phyloP scores from a whole-genome alignment of 2,113 vertebrate species.

The Ptilorrhoa leucosticta region DNA sequence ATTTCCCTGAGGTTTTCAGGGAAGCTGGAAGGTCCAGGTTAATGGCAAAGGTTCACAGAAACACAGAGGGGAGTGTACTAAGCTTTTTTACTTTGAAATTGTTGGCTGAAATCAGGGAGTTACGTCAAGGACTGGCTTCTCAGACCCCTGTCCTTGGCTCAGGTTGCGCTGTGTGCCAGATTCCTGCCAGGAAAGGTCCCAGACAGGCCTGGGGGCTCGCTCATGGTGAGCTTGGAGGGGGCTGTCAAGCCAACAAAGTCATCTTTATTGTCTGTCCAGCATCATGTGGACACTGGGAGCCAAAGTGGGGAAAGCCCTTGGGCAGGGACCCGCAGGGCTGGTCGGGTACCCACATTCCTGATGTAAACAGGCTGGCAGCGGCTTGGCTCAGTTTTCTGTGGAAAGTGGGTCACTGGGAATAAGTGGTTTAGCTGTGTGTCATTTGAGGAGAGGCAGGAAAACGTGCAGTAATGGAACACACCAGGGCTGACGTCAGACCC shows the following conservation, averaged over 20 bases:
- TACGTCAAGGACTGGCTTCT: rapidly evolving
- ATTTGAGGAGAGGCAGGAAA: background rate
- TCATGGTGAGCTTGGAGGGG: background rate
- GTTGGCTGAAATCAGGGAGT: background rate
- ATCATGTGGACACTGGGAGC: rapidly evolving
- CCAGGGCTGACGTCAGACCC: background rate
- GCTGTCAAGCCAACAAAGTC: too few relatives aligned
- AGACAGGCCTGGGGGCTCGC: background rate
- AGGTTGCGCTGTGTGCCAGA: background rate
- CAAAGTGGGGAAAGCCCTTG: background rate
- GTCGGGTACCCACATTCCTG: background rate
- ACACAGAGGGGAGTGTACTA: rapidly evolving
- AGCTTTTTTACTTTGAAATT: background rate
- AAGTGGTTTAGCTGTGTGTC: background rate
- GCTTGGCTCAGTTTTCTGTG: background rate
- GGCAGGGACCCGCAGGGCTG: background rate
- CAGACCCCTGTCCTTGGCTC: background rate
- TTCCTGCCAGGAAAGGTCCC: background rate
- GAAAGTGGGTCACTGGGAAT: slow-evolving; percentile 16
- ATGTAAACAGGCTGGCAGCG: background rate
- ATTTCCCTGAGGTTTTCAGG: background rate
- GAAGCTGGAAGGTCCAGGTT: background rate
- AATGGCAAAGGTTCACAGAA: background rate
- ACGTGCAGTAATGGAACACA: rapidly evolving
- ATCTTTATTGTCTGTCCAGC: background rate